Percentiles rank a stretch among this genome's conserved stretches.
Evolutionary conservation across 1,140 invertebrate genomes (phyloP).

Genomic region (Drosophila athabasca): DNA sequence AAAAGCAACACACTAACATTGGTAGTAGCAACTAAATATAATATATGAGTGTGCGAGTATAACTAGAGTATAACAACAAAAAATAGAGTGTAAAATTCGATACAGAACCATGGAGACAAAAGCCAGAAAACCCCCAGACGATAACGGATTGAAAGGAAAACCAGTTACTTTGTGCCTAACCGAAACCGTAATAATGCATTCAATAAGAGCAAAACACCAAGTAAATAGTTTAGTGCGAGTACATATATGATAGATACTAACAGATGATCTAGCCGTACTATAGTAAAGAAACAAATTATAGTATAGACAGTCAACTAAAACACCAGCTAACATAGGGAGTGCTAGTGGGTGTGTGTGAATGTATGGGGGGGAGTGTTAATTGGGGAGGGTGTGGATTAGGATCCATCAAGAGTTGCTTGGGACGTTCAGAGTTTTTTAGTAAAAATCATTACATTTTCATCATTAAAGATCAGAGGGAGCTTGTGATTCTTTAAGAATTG

Average conservation of each 20-base stretch:
- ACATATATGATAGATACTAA: slow-evolving; percentile 49
- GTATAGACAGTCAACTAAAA: slow-evolving; percentile 54
- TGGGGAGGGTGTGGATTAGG: slow-evolving; percentile 4
- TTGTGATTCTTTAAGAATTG: too few species aligned
- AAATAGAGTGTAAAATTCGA: slow-evolving; percentile 56
- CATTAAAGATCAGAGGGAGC: too few species aligned
- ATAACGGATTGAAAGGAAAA: slow-evolving; percentile 28
- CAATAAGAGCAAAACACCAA: slow-evolving; percentile 71
- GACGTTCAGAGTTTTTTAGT: not conserved
- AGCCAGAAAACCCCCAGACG: not conserved
- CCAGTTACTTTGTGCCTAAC: slow-evolving; percentile 80
- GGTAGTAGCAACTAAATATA: slow-evolving; percentile 59
- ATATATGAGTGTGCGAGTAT: slow-evolving; percentile 13
- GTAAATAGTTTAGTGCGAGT: slow-evolving; percentile 40
- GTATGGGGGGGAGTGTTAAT: slow-evolving; percentile 7
- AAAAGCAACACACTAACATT: slow-evolving; percentile 51
- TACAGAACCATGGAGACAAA: slow-evolving; percentile 37
- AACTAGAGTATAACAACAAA: slow-evolving; percentile 68
- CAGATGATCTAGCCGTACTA: slow-evolving; percentile 52
- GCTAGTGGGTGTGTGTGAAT: not conserved
- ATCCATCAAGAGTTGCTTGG: not conserved
- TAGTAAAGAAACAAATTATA: slow-evolving; percentile 56
- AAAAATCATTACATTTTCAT: too few species aligned
- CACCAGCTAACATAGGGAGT: slow-evolving; percentile 39
- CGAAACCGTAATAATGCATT: slow-evolving; percentile 57